Conservation (phyloP, 2,113 vertebrate genomes). For the Sciurus niger region DNA sequence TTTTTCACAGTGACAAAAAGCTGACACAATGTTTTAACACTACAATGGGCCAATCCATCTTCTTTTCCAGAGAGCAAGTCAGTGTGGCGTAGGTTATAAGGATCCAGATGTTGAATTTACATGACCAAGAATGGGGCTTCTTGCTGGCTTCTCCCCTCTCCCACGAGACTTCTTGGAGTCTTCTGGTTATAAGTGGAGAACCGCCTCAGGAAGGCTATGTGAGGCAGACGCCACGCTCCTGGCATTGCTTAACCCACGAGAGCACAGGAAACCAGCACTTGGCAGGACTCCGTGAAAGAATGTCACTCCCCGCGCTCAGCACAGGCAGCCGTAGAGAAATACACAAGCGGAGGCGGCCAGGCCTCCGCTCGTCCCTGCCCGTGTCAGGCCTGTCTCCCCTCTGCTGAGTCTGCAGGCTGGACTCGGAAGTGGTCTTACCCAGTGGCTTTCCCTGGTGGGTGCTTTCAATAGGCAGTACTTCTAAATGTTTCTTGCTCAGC, state of each 20-base stretch:
- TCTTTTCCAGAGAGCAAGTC: background rate
- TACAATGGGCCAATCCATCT: background rate
- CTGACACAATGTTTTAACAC: background rate
- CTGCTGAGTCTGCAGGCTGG: background rate
- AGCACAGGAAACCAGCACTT: background rate
- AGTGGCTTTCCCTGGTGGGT: background rate
- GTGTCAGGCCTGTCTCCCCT: background rate
- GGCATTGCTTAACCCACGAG: no score
- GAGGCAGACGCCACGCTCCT: background rate
- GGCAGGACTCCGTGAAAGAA: background rate
- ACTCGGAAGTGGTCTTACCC: background rate
- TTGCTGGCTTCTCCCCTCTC: background rate
- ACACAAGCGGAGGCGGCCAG: background rate
- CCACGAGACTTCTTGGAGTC: background rate
- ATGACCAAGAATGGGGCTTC: background rate
- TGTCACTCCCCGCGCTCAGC: background rate
- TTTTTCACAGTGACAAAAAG: background rate
- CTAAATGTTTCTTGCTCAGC: background rate
- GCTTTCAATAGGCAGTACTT: background rate
- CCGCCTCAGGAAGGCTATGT: background rate
- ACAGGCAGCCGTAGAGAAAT: background rate
- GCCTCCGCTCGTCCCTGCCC: background rate
- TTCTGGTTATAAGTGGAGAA: background rate
- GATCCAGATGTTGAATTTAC: background rate
- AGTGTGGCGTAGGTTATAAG: background rate